Base-by-base conservation (phyloP, 2,113 vertebrate species). In the Haemorhous mexicanus region DNA sequence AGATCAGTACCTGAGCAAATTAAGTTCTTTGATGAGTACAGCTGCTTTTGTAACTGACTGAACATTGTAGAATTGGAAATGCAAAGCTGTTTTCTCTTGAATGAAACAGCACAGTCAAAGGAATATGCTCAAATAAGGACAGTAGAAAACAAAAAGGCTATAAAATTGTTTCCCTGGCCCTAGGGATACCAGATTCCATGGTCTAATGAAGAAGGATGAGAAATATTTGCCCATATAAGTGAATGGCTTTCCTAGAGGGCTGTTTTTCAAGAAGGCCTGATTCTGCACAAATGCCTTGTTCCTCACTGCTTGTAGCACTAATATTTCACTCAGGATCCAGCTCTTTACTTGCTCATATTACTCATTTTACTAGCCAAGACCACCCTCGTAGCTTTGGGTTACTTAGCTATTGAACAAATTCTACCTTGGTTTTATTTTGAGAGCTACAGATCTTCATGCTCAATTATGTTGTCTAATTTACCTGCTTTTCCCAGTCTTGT, bases 101-200 rank as follows among this genome's bases (percentile, higher is more conserved):
- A 90, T 90, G 69, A 95, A 93, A 74, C 68, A 75, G 30, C 37
- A 52, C 46, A 83, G 44, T 27, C 78, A 84, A 91, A 91, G 47
- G 22, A 94, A 84, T 64, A 94, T 92, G 93, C 47, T 89, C 88
- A 92, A 96, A 95, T 88, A 96, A 97, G 92, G 93, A 59, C 78
- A 70, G 53, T 13, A 79, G 59, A 87, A 87, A 93, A 92, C 63
- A 96, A 91, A 91, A 94, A 81, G 69, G 21, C 69, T 89, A 9
- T 79, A 89, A 93, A 93, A 90, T 64, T 62, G 32, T 73, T 90
- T 78, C 73, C 76, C n/a, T 86, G 53, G 44, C 90, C 83, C 75
- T 56, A 63, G 74, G 87, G 85, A 81, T 41, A 86, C 82, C 41
- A 92, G 21, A 92, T 93, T 90, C 83, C 62, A 69, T 77, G 52